Conservation (phyloP, 2,113 vertebrate species). For the Edolisoma coerulescens region DNA sequence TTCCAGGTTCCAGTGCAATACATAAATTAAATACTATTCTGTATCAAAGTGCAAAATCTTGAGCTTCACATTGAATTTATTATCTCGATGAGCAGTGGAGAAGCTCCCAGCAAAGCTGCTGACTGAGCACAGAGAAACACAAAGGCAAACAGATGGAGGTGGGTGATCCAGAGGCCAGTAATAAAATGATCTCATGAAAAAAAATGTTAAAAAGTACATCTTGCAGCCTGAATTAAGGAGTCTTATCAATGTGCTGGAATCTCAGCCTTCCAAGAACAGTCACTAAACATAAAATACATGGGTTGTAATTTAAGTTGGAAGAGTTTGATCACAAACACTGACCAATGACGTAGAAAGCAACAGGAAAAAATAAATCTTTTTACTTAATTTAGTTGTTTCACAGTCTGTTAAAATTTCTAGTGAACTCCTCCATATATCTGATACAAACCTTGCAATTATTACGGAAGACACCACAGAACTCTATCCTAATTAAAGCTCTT, state of each 20-base stretch:
- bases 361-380: neutral
- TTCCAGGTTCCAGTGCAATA: neutral
- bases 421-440: conserved; percentile 37
- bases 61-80: neutral
- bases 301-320: neutral
- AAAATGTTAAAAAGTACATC: neutral
- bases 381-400: conserved; percentile 1
- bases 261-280: neutral
- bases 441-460: conserved; percentile 17
- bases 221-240: neutral
- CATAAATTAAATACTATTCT: neutral
- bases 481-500: conserved; percentile 37
- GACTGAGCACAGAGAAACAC: neutral
- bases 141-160: neutral
- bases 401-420: conserved; percentile 17
- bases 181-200: neutral
- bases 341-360: neutral
- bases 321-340: neutral
- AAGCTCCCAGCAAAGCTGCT: neutral
- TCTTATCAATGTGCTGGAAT: neutral
- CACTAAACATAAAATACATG: neutral
- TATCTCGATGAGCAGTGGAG: neutral
- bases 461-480: neutral
- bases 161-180: neutral
- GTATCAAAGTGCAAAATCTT: neutral